A percentile compares a stretch with the other conserved stretches of the same genome.
These are phyloP conservation scores for Dromiciops gliroides DNA, from an alignment of 2,113 vertebrate species.

Conservation along the genomic window DNA sequence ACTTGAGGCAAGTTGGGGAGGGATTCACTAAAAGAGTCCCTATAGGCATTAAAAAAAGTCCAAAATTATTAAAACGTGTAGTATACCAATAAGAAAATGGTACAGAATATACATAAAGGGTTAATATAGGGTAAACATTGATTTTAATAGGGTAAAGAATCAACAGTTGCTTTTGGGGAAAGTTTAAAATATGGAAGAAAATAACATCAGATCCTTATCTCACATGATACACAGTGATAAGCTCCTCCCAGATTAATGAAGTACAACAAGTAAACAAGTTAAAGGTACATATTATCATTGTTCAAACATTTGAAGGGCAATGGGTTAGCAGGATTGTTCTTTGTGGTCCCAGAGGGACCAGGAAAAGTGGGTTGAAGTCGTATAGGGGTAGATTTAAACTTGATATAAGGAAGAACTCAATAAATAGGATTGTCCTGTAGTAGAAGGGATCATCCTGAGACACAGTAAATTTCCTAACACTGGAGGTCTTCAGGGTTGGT, in stretches of 20 bases:
- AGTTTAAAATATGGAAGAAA: background rate
- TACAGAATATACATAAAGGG: background rate
- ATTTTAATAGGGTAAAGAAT: background rate
- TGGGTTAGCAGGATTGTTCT: background rate
- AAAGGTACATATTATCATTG: background rate
- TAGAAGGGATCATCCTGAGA: background rate
- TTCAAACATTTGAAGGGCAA: background rate
- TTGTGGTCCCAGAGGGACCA: background rate
- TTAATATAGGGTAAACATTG: background rate
- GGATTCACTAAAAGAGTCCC: background rate
- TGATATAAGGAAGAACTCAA: background rate
- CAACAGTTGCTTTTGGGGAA: background rate
- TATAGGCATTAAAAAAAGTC: background rate
- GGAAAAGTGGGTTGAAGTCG: background rate
- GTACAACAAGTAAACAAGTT: too few relatives aligned
- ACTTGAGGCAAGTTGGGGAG: background rate
- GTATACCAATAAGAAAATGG: background rate
- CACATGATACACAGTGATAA: background rate
- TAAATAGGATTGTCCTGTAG: background rate
- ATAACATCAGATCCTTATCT: background rate
- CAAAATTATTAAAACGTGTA: background rate
- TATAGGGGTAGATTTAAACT: background rate
- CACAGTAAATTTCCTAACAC: background rate
- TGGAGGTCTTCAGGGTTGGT: background rate
- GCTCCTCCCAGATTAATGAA: background rate